phyloP scores from a whole-genome alignment of 2,113 vertebrate genomes.

The Cryptotis parvus region DNA sequence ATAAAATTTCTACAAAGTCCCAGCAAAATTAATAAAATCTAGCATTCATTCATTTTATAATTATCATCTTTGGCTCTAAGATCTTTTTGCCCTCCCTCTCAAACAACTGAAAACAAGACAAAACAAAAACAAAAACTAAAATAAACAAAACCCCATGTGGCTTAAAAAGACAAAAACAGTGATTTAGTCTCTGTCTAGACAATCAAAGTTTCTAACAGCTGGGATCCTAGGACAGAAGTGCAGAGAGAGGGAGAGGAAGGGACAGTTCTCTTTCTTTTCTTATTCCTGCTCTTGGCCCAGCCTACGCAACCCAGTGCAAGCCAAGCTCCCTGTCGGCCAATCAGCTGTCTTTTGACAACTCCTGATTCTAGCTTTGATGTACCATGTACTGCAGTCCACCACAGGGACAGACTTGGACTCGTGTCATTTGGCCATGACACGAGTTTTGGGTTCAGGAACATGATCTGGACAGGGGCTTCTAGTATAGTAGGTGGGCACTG shows the following conservation, averaged over 20 bases:
- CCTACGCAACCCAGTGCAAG: background rate
- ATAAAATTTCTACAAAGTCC: background rate
- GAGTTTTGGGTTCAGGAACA: background rate
- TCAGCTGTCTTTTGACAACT: background rate
- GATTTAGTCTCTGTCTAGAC: background rate
- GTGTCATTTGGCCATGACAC: background rate
- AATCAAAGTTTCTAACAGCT: background rate
- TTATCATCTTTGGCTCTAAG: background rate
- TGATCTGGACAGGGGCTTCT: background rate
- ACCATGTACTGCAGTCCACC: background rate
- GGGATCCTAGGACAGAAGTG: background rate
- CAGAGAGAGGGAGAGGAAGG: background rate
- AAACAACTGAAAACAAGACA: slow-evolving; percentile 45
- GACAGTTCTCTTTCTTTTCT: background rate
- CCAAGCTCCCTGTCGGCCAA: background rate
- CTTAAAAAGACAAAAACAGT: background rate
- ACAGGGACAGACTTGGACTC: background rate
- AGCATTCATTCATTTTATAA: slow-evolving; percentile 49
- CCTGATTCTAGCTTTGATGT: background rate
- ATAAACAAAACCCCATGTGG: background rate
- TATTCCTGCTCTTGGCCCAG: background rate
- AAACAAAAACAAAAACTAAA: slow-evolving; percentile 27
- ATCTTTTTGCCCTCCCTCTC: background rate
- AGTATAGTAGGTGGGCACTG: background rate
- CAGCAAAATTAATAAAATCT: slow-evolving; percentile 20